These are phyloP conservation scores for Lates calcarifer DNA, from an alignment of 2,113 vertebrate species.

Conservation along the genomic window DNA sequence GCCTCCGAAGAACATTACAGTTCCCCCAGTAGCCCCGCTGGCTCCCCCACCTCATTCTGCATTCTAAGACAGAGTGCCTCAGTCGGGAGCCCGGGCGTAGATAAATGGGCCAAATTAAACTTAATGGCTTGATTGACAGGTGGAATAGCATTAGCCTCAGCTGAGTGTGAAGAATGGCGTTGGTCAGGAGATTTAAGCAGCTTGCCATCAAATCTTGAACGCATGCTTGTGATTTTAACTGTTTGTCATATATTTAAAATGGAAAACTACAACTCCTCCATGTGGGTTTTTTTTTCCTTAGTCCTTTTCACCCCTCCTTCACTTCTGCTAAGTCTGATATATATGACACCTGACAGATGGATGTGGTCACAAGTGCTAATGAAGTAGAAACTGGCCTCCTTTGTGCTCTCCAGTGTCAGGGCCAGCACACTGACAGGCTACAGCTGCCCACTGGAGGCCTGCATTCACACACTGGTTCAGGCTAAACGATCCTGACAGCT, in stretches of 20 bases:
- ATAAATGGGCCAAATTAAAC: slow-evolving; percentile 80
- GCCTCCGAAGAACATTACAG: slow-evolving; percentile 42
- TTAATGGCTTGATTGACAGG: slow-evolving; percentile 80
- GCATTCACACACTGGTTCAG: slow-evolving; percentile 36
- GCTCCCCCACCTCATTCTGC: slow-evolving; percentile 56
- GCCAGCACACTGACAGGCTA: slow-evolving; percentile 61
- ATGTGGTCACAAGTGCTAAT: slow-evolving; percentile 74
- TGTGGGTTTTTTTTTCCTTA: slow-evolving; percentile 20
- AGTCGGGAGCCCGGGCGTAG: slow-evolving; percentile 58
- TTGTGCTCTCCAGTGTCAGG: slow-evolving; percentile 59
- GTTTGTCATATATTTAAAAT: slow-evolving; percentile 53
- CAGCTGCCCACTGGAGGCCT: slow-evolving; percentile 71
- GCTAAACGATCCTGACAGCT: slow-evolving; percentile 66
- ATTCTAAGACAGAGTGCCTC: slow-evolving; percentile 63
- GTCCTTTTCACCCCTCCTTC: not conserved
- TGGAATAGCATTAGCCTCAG: slow-evolving; percentile 64
- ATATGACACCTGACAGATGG: slow-evolving; percentile 75
- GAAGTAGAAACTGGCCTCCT: slow-evolving; percentile 71
- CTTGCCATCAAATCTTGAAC: slow-evolving; percentile 50
- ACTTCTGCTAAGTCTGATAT: slow-evolving; percentile 50
- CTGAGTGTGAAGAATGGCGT: slow-evolving; percentile 60
- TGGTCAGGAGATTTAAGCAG: slow-evolving; percentile 55
- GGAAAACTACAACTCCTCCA: slow-evolving; percentile 3
- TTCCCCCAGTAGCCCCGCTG: slow-evolving; percentile 8
- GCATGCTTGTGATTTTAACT: slow-evolving; percentile 55